phyloP scores from a whole-genome alignment of 2,113 vertebrate genomes.

The Penelope pileata region DNA sequence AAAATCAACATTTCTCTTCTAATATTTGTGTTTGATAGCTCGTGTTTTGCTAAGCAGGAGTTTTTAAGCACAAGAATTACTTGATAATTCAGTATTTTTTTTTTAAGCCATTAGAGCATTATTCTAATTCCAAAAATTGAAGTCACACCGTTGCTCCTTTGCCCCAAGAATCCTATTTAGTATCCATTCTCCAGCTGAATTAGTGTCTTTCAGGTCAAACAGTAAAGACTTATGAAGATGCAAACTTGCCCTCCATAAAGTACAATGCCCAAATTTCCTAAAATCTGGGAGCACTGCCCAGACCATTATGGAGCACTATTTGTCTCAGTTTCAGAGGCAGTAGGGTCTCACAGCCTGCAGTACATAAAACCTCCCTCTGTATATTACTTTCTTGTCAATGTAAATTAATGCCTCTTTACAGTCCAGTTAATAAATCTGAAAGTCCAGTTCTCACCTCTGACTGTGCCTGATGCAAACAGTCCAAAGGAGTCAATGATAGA shows the following conservation, averaged over 20 bases:
- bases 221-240: not conserved
- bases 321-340: not conserved
- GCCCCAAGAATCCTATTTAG: not conserved
- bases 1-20: not conserved
- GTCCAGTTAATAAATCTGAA: not conserved
- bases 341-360: not conserved
- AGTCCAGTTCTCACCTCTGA: not conserved
- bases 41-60: not conserved
- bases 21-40: not conserved
- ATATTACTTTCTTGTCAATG: not conserved
- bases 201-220: not conserved
- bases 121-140: not conserved
- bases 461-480: not conserved
- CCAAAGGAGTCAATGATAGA: not conserved
- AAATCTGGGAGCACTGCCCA: not conserved
- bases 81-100: not conserved
- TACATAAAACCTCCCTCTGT: not conserved
- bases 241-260: not conserved
- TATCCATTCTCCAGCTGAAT: not conserved
- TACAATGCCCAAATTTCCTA: not conserved
- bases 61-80: not conserved
- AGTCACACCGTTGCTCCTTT: not conserved
- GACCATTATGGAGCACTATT: fast-evolving
- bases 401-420: not conserved
- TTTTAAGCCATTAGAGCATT: not conserved